phyloP scores from a whole-genome alignment of 1,140 invertebrate genomes.

The Homarus americanus region DNA sequence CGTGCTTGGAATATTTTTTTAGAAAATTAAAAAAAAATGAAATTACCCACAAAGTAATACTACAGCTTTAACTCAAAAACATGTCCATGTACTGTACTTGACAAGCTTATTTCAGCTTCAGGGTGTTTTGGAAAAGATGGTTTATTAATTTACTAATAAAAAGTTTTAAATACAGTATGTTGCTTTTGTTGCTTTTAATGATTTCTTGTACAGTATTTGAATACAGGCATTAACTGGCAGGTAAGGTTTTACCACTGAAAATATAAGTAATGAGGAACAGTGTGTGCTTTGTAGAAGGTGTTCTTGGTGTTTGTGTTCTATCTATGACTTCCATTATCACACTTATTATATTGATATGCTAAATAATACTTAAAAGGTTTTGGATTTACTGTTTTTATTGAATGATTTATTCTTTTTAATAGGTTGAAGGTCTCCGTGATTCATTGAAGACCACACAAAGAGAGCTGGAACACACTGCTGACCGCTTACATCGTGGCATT shows the following conservation, averaged over 20 bases:
- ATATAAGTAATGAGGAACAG: neutral
- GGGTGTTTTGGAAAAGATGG: neutral
- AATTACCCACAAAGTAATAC: neutral
- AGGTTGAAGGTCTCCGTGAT: slow-evolving; percentile 64
- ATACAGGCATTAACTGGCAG: neutral
- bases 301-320: neutral
- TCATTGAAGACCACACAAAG: slow-evolving; percentile 49
- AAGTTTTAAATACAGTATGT: neutral
- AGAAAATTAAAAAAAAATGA: neutral
- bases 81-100: neutral
- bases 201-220: neutral
- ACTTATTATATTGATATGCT: no score
- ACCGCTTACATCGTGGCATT: slow-evolving; percentile 82
- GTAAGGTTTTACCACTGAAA: neutral
- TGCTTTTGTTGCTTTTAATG: neutral
- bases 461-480: slow-evolving; percentile 70
- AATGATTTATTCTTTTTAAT: neutral
- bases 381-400: neutral
- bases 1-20: neutral
- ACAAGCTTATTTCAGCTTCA: neutral
- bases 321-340: neutral
- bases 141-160: neutral
- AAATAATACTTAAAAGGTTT: neutral
- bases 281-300: no score
- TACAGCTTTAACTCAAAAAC: neutral